Base-by-base conservation (phyloP, 2,888 invertebrate species). In the Lampropteryx suffumata region DNA sequence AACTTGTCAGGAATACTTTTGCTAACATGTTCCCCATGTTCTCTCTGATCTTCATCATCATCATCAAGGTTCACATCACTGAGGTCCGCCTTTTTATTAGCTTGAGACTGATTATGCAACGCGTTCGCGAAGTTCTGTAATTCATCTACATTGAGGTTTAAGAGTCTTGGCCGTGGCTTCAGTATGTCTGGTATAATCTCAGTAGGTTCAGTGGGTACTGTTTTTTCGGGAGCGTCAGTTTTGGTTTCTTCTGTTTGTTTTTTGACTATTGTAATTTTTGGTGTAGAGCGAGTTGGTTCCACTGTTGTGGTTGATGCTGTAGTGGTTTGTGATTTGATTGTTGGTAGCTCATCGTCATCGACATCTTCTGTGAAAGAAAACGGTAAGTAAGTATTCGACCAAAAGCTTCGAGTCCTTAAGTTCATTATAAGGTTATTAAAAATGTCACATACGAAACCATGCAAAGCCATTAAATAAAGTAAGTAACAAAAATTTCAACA, bases 41-140 rank as follows among this genome's bases (percentile, higher is more conserved):
- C 24, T 28, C 71, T 73, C 0, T 74, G 62, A 1, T 85, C 86
- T 0, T 85, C 84, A 9, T 93, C 94, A 41, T 94, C 92, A 53
- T 92, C 82, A 29, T 94, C 94, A 90, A 96, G 92, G 65, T 92
- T 95, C 12, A 96, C 94, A 76, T 96, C 95, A 73, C 95, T 95
- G n/a, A 96, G 84, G 77, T 95, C 95, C 28, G 89, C 89, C 56
- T 77, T 82, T 33, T 68, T 60, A 55, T 71, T 74, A n/a, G 65
- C 56, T 28, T 65, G 62, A 1, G 79, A 77, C 54, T 84, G 79
- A 69, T 89, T 89, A 35, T 90, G 89, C 42, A 87, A 59, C 1
- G 81, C 79, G 36, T 84, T 82, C 0, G 89, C 89, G 41, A 89
- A 86, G 27, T 81, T 84, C 64, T 86, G 85, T 24, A 89, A 62